A percentile compares a stretch with the other conserved stretches of the same genome.
phyloP scores from a whole-genome alignment of 2,888 invertebrate genomes.

The Linnaemya vulpina region DNA sequence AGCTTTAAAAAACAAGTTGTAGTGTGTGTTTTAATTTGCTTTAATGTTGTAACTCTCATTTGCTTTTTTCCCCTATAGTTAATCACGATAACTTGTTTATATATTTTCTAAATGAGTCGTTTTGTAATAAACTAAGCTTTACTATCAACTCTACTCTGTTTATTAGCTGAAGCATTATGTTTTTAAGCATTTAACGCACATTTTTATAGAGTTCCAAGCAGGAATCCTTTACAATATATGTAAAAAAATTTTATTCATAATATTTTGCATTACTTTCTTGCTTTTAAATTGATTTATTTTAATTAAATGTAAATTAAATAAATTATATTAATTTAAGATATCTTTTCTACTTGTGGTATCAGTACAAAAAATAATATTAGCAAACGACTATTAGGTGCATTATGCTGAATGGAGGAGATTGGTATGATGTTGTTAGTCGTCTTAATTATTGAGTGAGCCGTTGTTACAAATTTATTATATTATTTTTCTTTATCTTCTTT shows the following conservation, averaged over 20 bases:
- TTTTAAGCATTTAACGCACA: constrained; percentile 40
- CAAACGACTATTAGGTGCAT: constrained; percentile 23
- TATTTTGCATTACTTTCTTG: constrained; percentile 11
- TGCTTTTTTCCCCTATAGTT: constrained; percentile 41
- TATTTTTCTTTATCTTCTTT: constrained; percentile 58
- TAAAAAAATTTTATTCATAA: neutral
- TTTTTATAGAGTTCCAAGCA: neutral
- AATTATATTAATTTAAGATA: constrained; percentile 54
- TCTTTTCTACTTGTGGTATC: constrained; percentile 61
- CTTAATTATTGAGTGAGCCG: constrained; percentile 19
- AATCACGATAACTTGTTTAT: neutral
- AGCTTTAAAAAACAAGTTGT: constrained; percentile 47
- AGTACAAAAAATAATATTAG: neutral
- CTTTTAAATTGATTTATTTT: constrained; percentile 39
- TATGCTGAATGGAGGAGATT: neutral
- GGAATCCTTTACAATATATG: constrained; percentile 27
- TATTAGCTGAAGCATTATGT: constrained; percentile 53
- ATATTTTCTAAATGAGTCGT: neutral
- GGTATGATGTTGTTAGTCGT: neutral
- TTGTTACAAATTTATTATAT: constrained; percentile 2
- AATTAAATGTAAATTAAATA: constrained; percentile 54
- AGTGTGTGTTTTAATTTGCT: constrained; percentile 48
- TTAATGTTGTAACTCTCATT: constrained; percentile 29
- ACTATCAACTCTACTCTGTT: constrained; percentile 38
- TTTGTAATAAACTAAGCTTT: constrained; percentile 42